Conservation (phyloP, 1,140 invertebrate species). For the Proctacanthus coquilletti region DNA sequence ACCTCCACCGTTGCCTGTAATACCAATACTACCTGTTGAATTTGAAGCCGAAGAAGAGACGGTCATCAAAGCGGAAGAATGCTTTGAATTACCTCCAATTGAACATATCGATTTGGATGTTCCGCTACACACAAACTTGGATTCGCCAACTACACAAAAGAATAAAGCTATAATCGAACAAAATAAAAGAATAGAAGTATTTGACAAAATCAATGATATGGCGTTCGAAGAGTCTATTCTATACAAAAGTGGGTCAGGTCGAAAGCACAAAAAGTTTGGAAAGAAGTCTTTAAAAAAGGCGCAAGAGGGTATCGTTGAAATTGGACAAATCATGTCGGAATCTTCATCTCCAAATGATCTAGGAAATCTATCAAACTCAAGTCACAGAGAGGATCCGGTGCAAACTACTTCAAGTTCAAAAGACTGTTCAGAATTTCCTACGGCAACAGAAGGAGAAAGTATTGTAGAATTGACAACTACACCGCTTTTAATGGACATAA, state of each 20-base stretch:
- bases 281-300: not conserved
- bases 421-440: too few species aligned
- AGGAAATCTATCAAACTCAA: not conserved
- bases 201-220: conserved; percentile 23
- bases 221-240: conserved; percentile 25
- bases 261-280: not conserved
- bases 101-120: conserved; percentile 31
- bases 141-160: conserved; percentile 19
- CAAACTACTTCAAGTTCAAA: too few species aligned
- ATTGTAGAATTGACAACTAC: conserved; percentile 14
- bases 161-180: conserved; percentile 2
- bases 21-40: conserved; percentile 18
- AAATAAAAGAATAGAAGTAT: conserved; percentile 20
- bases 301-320: conserved; percentile 20
- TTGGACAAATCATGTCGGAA: conserved; percentile 19
- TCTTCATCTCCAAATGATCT: too few species aligned
- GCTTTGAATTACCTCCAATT: conserved; percentile 32
- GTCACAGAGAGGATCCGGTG: too few species aligned
- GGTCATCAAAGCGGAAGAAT: conserved; percentile 35
- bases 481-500: conserved; percentile 22
- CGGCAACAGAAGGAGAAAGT: not conserved
- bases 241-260: conserved; percentile 11
- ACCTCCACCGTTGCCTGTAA: conserved; percentile 21
- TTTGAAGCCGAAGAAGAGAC: conserved; percentile 14
- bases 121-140: conserved; percentile 27